Conservation (phyloP, 92 coral and sea anemone genomes). For the Epizoanthus rinbou region DNA sequence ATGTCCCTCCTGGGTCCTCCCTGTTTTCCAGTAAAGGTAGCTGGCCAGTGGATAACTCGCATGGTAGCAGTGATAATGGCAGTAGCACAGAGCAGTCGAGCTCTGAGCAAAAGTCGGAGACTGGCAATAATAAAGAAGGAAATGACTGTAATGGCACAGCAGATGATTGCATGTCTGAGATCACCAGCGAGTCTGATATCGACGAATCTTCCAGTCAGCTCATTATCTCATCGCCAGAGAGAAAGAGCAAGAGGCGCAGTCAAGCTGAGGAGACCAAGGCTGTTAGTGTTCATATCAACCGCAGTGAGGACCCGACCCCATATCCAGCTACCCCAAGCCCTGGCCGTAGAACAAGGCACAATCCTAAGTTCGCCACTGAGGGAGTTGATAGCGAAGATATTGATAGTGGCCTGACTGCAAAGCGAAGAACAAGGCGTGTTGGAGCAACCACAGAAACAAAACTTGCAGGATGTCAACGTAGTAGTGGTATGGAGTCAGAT, state of each 20-base stretch:
- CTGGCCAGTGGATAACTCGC: constrained; percentile 31
- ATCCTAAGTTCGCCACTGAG: background rate
- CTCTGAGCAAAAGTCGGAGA: constrained; percentile 34
- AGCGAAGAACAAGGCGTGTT: background rate
- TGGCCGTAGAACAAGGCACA: background rate
- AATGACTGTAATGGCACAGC: background rate
- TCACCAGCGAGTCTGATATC: constrained; percentile 11
- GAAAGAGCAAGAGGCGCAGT: constrained; percentile 3
- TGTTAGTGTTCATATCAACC: constrained; percentile 22
- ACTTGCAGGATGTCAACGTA: background rate
- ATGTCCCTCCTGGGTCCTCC: constrained; percentile 6
- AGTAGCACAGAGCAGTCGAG: constrained; percentile 53
- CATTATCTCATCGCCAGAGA: background rate
- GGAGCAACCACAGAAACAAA: background rate
- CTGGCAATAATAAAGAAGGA: constrained; percentile 1
- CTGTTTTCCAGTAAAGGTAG: background rate
- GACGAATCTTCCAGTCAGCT: background rate
- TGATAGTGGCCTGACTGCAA: background rate
- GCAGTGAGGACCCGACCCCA: background rate
- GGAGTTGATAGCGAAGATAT: background rate
- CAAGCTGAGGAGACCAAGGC: constrained; percentile 44
- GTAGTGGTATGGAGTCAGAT: constrained; percentile 1
- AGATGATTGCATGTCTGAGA: background rate
- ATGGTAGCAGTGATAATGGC: constrained; percentile 44
- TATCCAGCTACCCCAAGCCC: constrained; percentile 10